A percentile compares a stretch with the other conserved stretches of the same genome.
Evolutionary conservation across 2,113 vertebrate species (phyloP).

Genomic region (Melanostigma gelatinosum): DNA sequence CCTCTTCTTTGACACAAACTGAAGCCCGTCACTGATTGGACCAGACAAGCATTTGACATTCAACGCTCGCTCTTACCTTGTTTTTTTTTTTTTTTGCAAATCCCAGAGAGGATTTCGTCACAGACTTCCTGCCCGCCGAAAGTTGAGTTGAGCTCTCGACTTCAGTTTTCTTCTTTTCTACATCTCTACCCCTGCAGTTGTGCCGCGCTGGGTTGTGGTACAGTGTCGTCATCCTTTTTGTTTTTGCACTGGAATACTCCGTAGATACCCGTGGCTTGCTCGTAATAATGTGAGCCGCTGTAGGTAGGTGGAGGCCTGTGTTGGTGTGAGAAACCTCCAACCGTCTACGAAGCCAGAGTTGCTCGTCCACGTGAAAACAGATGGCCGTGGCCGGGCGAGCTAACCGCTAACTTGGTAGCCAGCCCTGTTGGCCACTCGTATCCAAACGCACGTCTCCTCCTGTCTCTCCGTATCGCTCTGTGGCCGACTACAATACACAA

Average conservation of each 20-base stretch:
- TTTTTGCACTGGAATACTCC: slow-evolving; percentile 33
- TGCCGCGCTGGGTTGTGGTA: neutral
- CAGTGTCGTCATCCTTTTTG: slow-evolving; percentile 12
- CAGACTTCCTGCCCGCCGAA: neutral
- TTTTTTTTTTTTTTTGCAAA: slow-evolving; percentile 21
- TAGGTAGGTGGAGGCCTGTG: neutral
- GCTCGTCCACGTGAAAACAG: neutral
- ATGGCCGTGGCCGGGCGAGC: neutral
- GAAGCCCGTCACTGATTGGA: slow-evolving; percentile 32
- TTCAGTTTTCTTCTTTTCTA: slow-evolving; percentile 9
- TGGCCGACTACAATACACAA: no score
- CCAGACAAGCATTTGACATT: slow-evolving; percentile 55
- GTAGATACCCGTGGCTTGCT: slow-evolving; percentile 1
- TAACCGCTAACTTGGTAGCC: neutral
- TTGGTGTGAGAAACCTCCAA: neutral
- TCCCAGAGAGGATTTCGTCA: slow-evolving; percentile 57
- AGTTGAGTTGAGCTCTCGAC: slow-evolving; percentile 29
- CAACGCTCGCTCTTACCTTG: slow-evolving; percentile 29
- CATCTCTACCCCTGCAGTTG: neutral
- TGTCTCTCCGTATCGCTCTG: no score
- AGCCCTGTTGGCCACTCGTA: no score
- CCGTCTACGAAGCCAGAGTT: neutral
- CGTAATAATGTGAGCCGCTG: neutral
- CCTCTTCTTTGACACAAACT: slow-evolving; percentile 32
- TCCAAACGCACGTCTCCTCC: no score